Evolutionary conservation across 2,888 invertebrate genomes (phyloP).

Genomic region (Eupithecia vulgata): DNA sequence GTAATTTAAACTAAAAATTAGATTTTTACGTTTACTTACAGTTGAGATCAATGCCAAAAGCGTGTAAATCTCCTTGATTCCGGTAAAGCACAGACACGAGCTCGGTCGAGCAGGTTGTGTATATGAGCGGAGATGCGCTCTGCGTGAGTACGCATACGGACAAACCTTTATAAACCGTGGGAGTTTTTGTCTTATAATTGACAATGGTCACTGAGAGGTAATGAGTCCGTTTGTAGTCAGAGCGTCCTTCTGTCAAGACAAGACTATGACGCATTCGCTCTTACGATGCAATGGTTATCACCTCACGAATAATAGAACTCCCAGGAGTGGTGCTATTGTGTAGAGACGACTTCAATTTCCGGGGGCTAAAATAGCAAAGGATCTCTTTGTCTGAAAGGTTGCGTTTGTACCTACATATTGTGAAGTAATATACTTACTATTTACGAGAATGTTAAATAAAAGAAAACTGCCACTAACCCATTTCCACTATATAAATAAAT

Average conservation of each 20-base stretch:
- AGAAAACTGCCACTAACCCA: neutral
- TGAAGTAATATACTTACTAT: neutral
- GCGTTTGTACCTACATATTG: neutral
- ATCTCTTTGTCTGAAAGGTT: constrained; percentile 24
- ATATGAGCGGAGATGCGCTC: constrained; percentile 75
- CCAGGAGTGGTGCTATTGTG: constrained; percentile 48
- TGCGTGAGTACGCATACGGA: constrained; percentile 69
- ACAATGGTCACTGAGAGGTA: constrained; percentile 80
- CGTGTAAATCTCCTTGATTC: constrained; percentile 30
- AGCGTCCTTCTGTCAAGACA: constrained; percentile 75
- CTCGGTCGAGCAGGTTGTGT: constrained; percentile 46
- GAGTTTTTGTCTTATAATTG: constrained; percentile 81
- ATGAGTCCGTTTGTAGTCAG: constrained; percentile 80
- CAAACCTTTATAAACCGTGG: constrained; percentile 82
- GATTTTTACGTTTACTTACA: constrained; percentile 36
- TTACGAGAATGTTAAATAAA: neutral
- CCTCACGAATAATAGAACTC: constrained; percentile 59
- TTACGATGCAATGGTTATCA: constrained; percentile 67
- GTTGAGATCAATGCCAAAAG: constrained; percentile 11
- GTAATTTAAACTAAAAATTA: constrained; percentile 10
- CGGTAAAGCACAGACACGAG: constrained; percentile 61
- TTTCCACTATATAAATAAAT: neutral
- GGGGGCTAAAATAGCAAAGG: constrained; percentile 27
- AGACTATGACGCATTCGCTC: constrained; percentile 71
- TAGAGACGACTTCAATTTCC: constrained; percentile 45